Base-by-base conservation (phyloP, 1,140 invertebrate species). In the Euura saliciscinereae region DNA sequence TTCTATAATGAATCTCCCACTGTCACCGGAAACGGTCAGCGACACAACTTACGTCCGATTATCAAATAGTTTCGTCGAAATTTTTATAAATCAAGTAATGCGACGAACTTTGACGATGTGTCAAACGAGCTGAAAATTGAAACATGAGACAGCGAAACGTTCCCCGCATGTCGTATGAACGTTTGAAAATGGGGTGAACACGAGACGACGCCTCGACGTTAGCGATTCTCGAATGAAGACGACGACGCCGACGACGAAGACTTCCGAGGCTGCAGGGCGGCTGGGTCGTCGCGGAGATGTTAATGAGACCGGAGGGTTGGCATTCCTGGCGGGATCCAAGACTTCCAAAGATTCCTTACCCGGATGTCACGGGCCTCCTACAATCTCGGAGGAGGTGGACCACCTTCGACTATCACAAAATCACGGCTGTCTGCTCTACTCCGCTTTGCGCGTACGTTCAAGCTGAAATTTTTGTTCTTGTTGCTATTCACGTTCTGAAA, bases 271-370 rank as follows among this genome's bases (percentile, higher is more conserved):
- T n/a, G 51, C 8, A 59, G 51, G 51, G 51, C 10, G 13, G 51
- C 28, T 59, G 13, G 13, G 51, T 59, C 51, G 51, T n/a, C 8
- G 10, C 81, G 84, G 80, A 86, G 86, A 88, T 87, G 86, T 87
- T 88, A 88, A 88, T 88, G 86, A 87, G 86, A 83, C 80, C 79
- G 84, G 80, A 87, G 85, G 85, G 82, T 87, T 88, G 77, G 84
- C 82, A 88, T 88, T 88, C 86, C 81, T 86, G 71, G 83, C 83
- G 80, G 81, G 80, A 82, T 84, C 81, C 82, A 83, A 86, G 84
- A 86, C 84, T 86, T 81, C 82, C 84, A 84, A 87, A 86, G 86
- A 87, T 87, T 87, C 83, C 82, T 83, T 59, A 59, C 51, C 51
- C 13, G 51, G 51, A 59, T 59, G 51, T 59, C 51, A 59, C 51